A percentile compares a stretch with the other conserved stretches of the same genome.
phyloP scores from a whole-genome alignment of 2,888 invertebrate genomes.

The Thumatha senex region DNA sequence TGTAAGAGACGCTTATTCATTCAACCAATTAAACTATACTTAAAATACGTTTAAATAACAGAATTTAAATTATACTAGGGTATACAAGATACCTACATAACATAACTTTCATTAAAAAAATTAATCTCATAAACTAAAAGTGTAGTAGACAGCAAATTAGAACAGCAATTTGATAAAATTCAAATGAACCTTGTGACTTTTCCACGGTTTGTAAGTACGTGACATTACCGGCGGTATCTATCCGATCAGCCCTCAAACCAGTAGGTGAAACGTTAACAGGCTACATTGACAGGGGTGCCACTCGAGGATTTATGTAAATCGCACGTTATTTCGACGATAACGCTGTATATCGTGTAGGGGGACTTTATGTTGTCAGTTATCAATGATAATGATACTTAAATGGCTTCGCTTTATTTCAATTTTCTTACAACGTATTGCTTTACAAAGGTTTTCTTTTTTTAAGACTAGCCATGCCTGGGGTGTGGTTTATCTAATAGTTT shows the following conservation, averaged over 20 bases:
- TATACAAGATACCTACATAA: too few relatives aligned
- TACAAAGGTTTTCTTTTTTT: too few relatives aligned
- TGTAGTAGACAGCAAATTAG: neutral
- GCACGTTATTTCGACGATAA: slow-evolving; percentile 32
- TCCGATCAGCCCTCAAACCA: slow-evolving; percentile 35
- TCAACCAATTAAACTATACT: too few relatives aligned
- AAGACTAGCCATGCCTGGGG: too few relatives aligned
- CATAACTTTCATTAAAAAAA: too few relatives aligned
- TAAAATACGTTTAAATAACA: too few relatives aligned
- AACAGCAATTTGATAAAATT: neutral
- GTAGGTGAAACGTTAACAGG: slow-evolving; percentile 63
- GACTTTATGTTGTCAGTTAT: slow-evolving; percentile 27
- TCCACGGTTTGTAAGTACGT: slow-evolving; percentile 4
- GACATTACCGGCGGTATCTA: slow-evolving; percentile 47
- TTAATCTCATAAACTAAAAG: neutral
- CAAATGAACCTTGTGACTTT: neutral
- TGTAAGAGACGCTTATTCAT: too few relatives aligned
- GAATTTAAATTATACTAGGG: too few relatives aligned
- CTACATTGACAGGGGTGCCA: slow-evolving; percentile 30
- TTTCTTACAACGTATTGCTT: neutral
- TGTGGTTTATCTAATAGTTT: too few relatives aligned
- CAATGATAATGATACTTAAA: slow-evolving; percentile 37
- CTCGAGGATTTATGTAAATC: slow-evolving; percentile 38
- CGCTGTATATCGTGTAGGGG: slow-evolving; percentile 30
- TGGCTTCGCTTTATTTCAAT: slow-evolving; percentile 9